Percentiles rank a stretch among this genome's conserved stretches.
Conservation (phyloP, 2,888 invertebrate species). For the Chrysotoxum bicinctum region DNA sequence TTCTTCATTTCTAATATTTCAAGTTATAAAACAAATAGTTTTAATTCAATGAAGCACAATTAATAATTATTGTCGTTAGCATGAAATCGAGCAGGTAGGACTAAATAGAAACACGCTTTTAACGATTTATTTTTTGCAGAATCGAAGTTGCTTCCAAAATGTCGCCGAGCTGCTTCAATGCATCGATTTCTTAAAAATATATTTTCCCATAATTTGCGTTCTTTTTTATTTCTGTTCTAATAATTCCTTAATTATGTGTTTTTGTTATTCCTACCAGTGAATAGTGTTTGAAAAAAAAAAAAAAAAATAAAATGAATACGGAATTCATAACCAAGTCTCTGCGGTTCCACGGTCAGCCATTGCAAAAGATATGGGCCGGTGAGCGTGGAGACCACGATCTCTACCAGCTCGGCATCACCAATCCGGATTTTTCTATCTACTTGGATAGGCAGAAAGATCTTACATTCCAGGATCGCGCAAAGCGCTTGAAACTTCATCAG, state of each 20-base stretch:
- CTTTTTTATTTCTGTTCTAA: not conserved
- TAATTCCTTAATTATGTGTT: conserved; percentile 14
- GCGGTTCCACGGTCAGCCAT: conserved; percentile 93
- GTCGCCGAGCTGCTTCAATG: not conserved
- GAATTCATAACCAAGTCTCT: conserved; percentile 86
- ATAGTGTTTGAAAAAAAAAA: conserved; percentile 28
- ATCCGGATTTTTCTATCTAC: conserved; percentile 89
- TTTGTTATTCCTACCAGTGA: conserved; percentile 36
- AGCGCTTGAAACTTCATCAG: conserved; percentile 91
- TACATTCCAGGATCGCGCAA: conserved; percentile 92
- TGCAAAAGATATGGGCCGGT: conserved; percentile 93
- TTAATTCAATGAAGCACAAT: not conserved
- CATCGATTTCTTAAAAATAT: conserved; percentile 24
- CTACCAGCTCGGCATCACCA: conserved; percentile 84
- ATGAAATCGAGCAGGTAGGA: conserved; percentile 11
- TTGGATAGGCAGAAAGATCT: conserved; percentile 90
- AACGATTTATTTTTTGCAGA: not conserved
- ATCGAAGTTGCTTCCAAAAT: not conserved
- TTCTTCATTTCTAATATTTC: not conserved
- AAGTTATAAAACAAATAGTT: not conserved
- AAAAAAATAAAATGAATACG: conserved; percentile 75
- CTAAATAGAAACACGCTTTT: not conserved
- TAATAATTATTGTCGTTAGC: not conserved
- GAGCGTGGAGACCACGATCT: conserved; percentile 91
- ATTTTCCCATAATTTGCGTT: not conserved